Conservation (phyloP, 1,140 invertebrate species). For the Galleria mellonella region DNA sequence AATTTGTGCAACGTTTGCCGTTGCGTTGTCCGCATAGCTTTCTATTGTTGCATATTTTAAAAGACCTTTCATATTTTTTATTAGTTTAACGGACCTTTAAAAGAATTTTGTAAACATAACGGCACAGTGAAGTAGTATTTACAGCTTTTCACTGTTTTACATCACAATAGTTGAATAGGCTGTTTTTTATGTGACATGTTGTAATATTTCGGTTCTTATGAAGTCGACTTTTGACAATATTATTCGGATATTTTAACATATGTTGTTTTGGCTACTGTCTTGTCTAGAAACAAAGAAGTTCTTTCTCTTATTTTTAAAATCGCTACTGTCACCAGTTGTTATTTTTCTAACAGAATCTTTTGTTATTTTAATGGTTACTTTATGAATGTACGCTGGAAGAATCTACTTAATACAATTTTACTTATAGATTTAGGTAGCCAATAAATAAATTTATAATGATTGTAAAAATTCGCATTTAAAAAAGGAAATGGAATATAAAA, state of each 20-base stretch:
- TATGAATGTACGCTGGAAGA: too few species aligned
- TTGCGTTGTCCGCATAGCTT: slow-evolving; percentile 17
- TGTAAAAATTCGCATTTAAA: too few species aligned
- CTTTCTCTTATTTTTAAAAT: slow-evolving; percentile 7
- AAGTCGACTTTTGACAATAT: slow-evolving; percentile 15
- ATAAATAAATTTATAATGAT: too few species aligned
- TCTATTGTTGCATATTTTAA: slow-evolving; percentile 34
- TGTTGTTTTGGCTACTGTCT: slow-evolving; percentile 33
- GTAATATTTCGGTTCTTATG: slow-evolving; percentile 13
- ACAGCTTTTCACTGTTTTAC: slow-evolving; percentile 46
- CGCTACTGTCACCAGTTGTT: slow-evolving; percentile 17
- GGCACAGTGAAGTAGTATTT: slow-evolving; percentile 33
- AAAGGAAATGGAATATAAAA: too few species aligned
- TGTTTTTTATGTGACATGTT: slow-evolving; percentile 16
- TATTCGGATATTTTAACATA: slow-evolving; percentile 21
- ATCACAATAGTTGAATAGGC: slow-evolving; percentile 36
- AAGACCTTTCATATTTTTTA: slow-evolving; percentile 38
- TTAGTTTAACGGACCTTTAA: slow-evolving; percentile 50
- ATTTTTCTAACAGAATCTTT: slow-evolving; percentile 13
- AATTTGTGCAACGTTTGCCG: slow-evolving; percentile 48
- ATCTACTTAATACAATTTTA: too few species aligned
- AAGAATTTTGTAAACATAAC: slow-evolving; percentile 67
- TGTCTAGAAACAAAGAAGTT: slow-evolving; percentile 20
- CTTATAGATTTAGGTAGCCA: too few species aligned
- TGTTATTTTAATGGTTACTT: neutral